Evolutionary conservation across 2,888 invertebrate species (phyloP).

Genomic region (Drosophila siamana): DNA sequence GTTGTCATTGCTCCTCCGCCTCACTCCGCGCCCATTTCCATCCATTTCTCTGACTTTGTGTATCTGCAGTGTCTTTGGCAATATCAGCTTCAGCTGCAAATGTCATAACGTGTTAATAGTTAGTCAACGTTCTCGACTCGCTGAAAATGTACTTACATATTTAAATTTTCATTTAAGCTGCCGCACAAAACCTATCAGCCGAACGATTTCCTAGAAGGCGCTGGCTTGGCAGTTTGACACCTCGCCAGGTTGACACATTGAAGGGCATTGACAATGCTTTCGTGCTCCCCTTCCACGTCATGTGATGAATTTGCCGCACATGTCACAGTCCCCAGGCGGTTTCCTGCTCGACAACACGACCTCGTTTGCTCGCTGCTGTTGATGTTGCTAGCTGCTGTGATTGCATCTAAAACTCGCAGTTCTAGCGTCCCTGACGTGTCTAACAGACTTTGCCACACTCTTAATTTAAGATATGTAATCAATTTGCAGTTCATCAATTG

Average conservation of each 20-base stretch:
- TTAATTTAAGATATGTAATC: neutral
- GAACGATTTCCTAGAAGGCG: neutral
- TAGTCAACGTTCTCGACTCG: slow-evolving; percentile 47
- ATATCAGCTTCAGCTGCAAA: slow-evolving; percentile 48
- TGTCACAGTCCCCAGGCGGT: slow-evolving; percentile 48
- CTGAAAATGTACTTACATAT: slow-evolving; percentile 72
- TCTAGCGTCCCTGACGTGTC: neutral
- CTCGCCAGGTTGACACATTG: slow-evolving; percentile 63
- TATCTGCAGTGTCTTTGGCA: slow-evolving; percentile 10
- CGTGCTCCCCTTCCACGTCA: slow-evolving; percentile 6
- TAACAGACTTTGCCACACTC: slow-evolving; percentile 6
- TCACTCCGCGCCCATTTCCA: neutral
- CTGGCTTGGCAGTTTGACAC: slow-evolving; percentile 25
- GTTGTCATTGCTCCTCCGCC: slow-evolving; percentile 57
- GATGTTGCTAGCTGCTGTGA: slow-evolving; percentile 46
- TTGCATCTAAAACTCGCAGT: slow-evolving; percentile 44
- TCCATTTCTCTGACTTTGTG: too few species aligned
- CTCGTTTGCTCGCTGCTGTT: slow-evolving; percentile 3
- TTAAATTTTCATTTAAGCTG: slow-evolving; percentile 62
- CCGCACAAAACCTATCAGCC: slow-evolving; percentile 1
- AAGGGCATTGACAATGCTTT: slow-evolving; percentile 18
- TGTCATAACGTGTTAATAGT: slow-evolving; percentile 77
- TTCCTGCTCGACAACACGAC: slow-evolving; percentile 27
- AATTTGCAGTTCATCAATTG: neutral
- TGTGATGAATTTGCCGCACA: slow-evolving; percentile 59